These are phyloP conservation scores for Drosophila hamatofila DNA, from an alignment of 2,888 invertebrate genomes.

Conservation along the genomic window DNA sequence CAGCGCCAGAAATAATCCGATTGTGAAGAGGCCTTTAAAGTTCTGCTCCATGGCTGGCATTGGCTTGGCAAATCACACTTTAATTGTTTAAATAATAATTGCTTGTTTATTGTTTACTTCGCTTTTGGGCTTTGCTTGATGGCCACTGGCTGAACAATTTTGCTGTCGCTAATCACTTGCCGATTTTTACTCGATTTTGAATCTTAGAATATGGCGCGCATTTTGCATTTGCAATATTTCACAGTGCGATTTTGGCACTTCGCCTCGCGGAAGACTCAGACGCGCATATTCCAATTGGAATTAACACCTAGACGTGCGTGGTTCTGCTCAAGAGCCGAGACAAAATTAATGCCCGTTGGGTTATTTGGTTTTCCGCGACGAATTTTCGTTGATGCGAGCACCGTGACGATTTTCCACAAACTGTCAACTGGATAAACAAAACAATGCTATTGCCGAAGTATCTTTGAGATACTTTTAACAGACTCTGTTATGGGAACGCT, in stretches of 20 bases:
- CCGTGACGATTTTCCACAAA: constrained; percentile 84
- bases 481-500: constrained; percentile 45
- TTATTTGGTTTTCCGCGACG: constrained; percentile 63
- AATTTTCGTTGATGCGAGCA: constrained; percentile 75
- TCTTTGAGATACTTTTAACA: constrained; percentile 52
- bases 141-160: constrained; percentile 19
- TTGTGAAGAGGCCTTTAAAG: constrained; percentile 63
- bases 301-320: constrained; percentile 37
- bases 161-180: constrained; percentile 2
- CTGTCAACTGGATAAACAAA: constrained; percentile 84
- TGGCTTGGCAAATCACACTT: background rate
- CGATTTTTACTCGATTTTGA: constrained; percentile 6
- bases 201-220: constrained; percentile 51
- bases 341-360: constrained; percentile 28
- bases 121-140: background rate
- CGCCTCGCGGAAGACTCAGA: constrained; percentile 40
- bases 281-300: constrained; percentile 62
- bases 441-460: constrained; percentile 60
- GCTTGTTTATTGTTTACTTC: constrained; percentile 34
- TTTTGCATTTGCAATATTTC: constrained; percentile 40
- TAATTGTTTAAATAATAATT: constrained; percentile 37
- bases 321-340: constrained; percentile 25
- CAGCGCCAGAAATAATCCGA: constrained; percentile 83
- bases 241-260: constrained; percentile 51
- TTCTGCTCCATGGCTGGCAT: constrained; percentile 64